Conservation (phyloP, 2,888 invertebrate species). For the Euphydryas editha region DNA sequence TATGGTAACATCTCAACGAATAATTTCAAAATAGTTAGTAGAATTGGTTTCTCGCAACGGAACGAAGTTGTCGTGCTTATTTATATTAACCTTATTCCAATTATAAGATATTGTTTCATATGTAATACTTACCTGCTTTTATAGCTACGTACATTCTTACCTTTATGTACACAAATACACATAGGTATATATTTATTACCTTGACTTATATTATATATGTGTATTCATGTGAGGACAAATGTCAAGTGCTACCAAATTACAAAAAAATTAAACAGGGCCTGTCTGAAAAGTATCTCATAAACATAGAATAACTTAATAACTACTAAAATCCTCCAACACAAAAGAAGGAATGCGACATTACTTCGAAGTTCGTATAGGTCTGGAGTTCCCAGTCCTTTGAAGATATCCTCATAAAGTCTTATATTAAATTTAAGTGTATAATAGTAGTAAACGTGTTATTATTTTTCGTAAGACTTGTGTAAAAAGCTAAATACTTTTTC, state of each 20-base stretch:
- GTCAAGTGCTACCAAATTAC: not conserved
- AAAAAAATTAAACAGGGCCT: not conserved
- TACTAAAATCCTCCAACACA: not conserved
- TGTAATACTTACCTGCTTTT: slow-evolving; percentile 10
- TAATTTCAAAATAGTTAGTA: not conserved
- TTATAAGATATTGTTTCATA: slow-evolving; percentile 1
- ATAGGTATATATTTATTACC: not conserved
- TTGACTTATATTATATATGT: slow-evolving; percentile 4
- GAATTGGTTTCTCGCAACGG: not conserved
- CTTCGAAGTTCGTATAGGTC: not conserved
- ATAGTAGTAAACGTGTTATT: not conserved
- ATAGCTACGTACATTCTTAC: too few species aligned
- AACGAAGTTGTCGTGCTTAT: slow-evolving; percentile 12
- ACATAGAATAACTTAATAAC: not conserved
- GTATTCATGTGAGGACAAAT: too few species aligned
- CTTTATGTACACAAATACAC: too few species aligned
- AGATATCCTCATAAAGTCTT: not conserved
- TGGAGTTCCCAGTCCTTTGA: not conserved
- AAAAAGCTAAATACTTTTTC: slow-evolving; percentile 19
- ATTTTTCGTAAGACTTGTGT: not conserved
- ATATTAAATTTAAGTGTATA: not conserved
- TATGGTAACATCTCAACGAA: not conserved
- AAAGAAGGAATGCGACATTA: not conserved
- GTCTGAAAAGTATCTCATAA: not conserved
- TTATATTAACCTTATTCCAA: slow-evolving; percentile 3